Evolutionary conservation across 2,797 vertebrate species (phyloP), one percentile per base, ranked within the genome.

Genomic region (Schizopygopsis malacanthus): DNA sequence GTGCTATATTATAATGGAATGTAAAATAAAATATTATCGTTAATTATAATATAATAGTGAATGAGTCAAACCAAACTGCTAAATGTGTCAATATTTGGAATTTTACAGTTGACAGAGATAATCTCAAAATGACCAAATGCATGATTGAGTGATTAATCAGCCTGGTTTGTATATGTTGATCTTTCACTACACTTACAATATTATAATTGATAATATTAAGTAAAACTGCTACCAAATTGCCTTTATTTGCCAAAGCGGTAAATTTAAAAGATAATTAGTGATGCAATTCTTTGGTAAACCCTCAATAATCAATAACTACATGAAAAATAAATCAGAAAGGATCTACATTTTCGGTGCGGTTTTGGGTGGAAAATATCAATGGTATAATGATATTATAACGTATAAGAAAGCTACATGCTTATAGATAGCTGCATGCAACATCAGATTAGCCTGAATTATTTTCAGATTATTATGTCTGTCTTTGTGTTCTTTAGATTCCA

Each of bases 401-500:
- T 28, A 28, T 13, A 28, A 63, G 25, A 61, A 11, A 63, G 4
- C 25, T 65, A 3, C 28, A 16, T 15, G 4, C n/a, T 63, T 5
- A 28, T 28, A 18, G 6, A 16, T 33, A 67, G 7, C 63, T 33
- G 28, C 28, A 33, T 16, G 63, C 63, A 65, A 8, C 63, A 33
- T 65, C 13, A 65, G 6, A 37, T 67, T 1, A 37, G 28, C 15
- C 28, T 67, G 63, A 18, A 67, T 67, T 37, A 1, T 41, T 47
- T 9, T 61, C 6, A 45, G 6, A 70, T 39, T 61, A 1, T 79
- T 33, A 16, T 82, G 33, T 16, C 1, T 13, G 59, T 43, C n/a
- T 71, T 90, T 5, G 4, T 80, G 20, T 59, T 52, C 92, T 89
- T 79, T 87, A 97, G 96, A 90, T 95, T 82, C 86, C 33, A 4